phyloP scores from a whole-genome alignment of 2,797 vertebrate species.

The Diplodus puntazzo region DNA sequence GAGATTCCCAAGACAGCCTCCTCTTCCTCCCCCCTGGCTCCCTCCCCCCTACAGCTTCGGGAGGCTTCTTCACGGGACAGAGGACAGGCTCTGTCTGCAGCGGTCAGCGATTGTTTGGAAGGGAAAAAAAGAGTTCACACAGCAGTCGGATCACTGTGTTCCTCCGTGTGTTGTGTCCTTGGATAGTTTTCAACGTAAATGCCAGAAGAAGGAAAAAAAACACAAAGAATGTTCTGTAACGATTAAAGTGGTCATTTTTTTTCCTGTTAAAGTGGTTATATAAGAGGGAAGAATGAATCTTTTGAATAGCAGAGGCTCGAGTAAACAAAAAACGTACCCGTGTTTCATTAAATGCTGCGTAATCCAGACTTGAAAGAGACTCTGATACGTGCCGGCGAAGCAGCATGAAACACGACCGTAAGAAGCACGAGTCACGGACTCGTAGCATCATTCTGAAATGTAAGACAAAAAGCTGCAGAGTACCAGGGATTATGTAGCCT shows the following conservation, averaged over 20 bases:
- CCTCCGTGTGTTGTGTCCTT: slow-evolving; percentile 53
- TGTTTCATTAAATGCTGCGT: slow-evolving; percentile 38
- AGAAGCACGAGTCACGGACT: not conserved
- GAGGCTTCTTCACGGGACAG: slow-evolving; percentile 52
- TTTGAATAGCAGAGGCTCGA: slow-evolving; percentile 47
- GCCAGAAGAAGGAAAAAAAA: slow-evolving; percentile 45
- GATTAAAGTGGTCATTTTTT: slow-evolving; percentile 63
- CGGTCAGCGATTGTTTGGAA: slow-evolving; percentile 45
- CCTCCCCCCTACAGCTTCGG: slow-evolving; percentile 1
- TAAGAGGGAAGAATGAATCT: slow-evolving; percentile 69
- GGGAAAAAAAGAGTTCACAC: slow-evolving; percentile 22
- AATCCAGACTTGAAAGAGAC: slow-evolving; percentile 49
- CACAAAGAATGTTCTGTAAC: slow-evolving; percentile 73
- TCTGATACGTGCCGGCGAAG: slow-evolving; percentile 29
- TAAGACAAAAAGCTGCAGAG: slow-evolving; percentile 41
- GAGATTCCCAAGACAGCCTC: slow-evolving; percentile 51
- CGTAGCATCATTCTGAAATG: slow-evolving; percentile 46
- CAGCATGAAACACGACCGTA: slow-evolving; percentile 43
- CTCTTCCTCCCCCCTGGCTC: slow-evolving; percentile 11
- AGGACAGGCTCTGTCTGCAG: slow-evolving; percentile 49
- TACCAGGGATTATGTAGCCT: slow-evolving; percentile 35
- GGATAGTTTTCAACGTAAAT: slow-evolving; percentile 65
- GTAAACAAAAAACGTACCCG: slow-evolving; percentile 42
- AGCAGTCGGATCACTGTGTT: slow-evolving; percentile 48
- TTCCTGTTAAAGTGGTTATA: slow-evolving; percentile 54